Evolutionary conservation across 1,140 invertebrate species (phyloP).

Genomic region (Cephus cinctus): DNA sequence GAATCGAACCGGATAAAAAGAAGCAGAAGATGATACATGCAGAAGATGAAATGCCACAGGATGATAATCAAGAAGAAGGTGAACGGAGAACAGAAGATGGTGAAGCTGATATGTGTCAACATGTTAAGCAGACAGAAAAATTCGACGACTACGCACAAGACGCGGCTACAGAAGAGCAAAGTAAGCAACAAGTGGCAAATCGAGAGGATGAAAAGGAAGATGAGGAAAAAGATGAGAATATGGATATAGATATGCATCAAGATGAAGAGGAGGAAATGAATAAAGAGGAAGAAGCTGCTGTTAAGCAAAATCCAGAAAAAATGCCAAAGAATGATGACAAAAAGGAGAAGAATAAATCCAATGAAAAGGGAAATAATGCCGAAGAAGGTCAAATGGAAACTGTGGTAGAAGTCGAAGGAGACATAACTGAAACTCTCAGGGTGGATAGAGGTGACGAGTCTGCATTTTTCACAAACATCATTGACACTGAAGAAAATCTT

Average conservation of each 20-base stretch:
- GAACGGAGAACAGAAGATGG: conserved; percentile 53
- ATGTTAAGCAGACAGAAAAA: conserved; percentile 78
- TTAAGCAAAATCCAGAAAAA: conserved; percentile 50
- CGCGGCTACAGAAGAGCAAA: conserved; percentile 80
- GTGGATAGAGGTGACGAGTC: conserved; percentile 71
- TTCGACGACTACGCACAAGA: conserved; percentile 65
- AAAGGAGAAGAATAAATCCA: conserved; percentile 17
- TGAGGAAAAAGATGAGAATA: conserved; percentile 56
- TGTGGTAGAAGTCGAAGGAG: conserved; percentile 73
- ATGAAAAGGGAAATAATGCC: conserved; percentile 24
- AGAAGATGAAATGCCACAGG: conserved; percentile 46
- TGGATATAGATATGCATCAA: conserved; percentile 58
- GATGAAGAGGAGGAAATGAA: conserved; percentile 53
- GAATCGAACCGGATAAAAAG: conserved; percentile 51
- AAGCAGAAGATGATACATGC: conserved; percentile 57
- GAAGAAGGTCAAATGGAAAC: conserved; percentile 38
- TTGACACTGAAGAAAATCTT: conserved; percentile 35
- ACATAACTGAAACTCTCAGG: conserved; percentile 65
- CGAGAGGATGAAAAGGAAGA: conserved; percentile 60
- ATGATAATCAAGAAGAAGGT: conserved; percentile 56
- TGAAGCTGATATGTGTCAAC: conserved; percentile 77
- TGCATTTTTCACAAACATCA: conserved; percentile 66
- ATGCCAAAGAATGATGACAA: conserved; percentile 49
- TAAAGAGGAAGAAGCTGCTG: conserved; percentile 26
- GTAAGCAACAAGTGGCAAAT: conserved; percentile 68